Conservation (phyloP, 23 tunicate genomes). For the Halocynthia aurantium region DNA sequence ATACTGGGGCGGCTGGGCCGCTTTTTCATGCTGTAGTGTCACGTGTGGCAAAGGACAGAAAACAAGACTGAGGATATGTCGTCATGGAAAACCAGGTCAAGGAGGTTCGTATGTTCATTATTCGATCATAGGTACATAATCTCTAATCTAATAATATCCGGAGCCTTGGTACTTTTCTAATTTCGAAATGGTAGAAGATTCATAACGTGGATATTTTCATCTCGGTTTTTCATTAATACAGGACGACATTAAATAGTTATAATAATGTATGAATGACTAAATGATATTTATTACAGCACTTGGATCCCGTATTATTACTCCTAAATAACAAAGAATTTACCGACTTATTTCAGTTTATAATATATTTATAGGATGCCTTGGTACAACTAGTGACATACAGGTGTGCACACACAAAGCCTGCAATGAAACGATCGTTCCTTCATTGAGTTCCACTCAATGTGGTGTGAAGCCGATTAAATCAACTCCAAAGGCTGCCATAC, state of each 20-base stretch:
- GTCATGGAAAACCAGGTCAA: background rate
- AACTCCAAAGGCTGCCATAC: background rate
- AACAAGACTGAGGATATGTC: slow-evolving; percentile 28
- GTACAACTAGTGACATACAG: slow-evolving; percentile 2
- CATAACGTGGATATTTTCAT: no score
- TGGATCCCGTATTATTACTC: no score
- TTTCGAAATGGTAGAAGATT: no score
- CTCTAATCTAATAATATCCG: no score
- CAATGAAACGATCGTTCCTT: background rate
- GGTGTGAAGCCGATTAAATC: slow-evolving; percentile 14
- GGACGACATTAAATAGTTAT: no score
- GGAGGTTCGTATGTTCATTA: background rate
- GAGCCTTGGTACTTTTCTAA: no score
- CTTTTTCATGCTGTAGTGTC: slow-evolving; percentile 33
- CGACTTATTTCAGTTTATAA: no score
- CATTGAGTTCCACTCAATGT: slow-evolving; percentile 19
- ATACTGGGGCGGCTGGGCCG: slow-evolving; percentile 28
- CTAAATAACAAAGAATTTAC: background rate
- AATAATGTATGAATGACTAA: no score
- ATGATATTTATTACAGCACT: no score
- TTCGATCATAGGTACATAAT: no score
- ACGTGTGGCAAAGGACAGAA: slow-evolving; percentile 37
- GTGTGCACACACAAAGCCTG: slow-evolving; percentile 15
- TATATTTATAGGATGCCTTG: slow-evolving; percentile 27
- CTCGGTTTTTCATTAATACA: no score